A percentile compares a stretch with the other conserved stretches of the same genome.
Conservation (phyloP, 2,797 vertebrate species). For the Rhinichthys osculus region DNA sequence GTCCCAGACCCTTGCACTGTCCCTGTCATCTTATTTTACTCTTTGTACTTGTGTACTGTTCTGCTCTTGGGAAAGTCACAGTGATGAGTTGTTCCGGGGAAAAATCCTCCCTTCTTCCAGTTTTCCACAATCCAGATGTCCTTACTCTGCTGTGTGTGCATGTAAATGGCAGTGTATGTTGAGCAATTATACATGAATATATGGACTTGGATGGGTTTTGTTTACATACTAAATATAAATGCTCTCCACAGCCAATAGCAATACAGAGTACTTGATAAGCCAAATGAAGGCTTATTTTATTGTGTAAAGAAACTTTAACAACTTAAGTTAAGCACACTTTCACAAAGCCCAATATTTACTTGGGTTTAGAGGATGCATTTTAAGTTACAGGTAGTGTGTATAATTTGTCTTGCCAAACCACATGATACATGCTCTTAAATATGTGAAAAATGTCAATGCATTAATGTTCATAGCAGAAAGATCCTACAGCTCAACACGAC, state of each 20-base stretch:
- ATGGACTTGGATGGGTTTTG: not conserved
- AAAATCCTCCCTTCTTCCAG: conserved; percentile 5
- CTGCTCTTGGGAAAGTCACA: not conserved
- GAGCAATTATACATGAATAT: not conserved
- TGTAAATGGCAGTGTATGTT: not conserved
- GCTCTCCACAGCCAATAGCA: not conserved
- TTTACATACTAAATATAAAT: conserved; percentile 5
- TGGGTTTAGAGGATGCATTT: not conserved
- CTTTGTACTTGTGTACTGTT: not conserved
- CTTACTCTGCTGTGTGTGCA: not conserved
- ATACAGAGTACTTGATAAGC: not conserved
- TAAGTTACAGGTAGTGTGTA: conserved; percentile 3
- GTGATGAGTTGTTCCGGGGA: not conserved
- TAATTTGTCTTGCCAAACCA: conserved; percentile 17
- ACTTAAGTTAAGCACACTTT: conserved; percentile 3
- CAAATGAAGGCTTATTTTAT: not conserved
- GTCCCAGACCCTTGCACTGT: not conserved
- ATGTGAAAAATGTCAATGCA: conserved; percentile 21
- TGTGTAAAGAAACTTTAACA: conserved; percentile 1
- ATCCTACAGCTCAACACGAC: not conserved
- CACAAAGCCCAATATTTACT: conserved; percentile 7
- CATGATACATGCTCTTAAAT: conserved; percentile 14
- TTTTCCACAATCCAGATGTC: conserved; percentile 22
- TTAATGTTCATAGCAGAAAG: conserved; percentile 3
- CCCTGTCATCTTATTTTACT: conserved; percentile 18